phyloP scores from a whole-genome alignment of 1,140 invertebrate genomes.

The Meloidogyne hapla region DNA sequence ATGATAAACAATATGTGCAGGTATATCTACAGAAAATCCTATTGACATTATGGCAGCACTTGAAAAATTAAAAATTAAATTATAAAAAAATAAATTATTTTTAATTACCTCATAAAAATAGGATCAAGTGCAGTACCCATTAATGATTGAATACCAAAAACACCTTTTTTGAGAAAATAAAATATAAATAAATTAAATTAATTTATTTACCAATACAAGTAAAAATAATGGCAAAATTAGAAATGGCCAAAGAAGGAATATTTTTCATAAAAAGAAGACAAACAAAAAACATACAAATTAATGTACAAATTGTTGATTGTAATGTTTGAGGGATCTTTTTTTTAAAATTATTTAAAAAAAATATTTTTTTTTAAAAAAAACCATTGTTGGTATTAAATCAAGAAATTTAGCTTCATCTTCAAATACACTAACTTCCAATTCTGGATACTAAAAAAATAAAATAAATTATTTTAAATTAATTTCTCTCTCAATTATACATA shows the following conservation, averaged over 20 bases:
- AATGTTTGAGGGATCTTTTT: conserved; percentile 47
- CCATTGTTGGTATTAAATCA: conserved; percentile 59
- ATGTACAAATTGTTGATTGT: conserved; percentile 58
- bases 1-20: conserved; percentile 50
- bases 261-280: conserved; percentile 59
- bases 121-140: conserved; percentile 40
- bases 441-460: conserved; percentile 50
- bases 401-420: conserved; percentile 61
- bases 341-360: conserved; percentile 16
- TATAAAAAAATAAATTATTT: not conserved
- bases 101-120: conserved; percentile 31
- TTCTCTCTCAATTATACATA: too few species aligned
- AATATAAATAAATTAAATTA: conserved; percentile 15
- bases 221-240: conserved; percentile 58
- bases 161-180: too few species aligned
- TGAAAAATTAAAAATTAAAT: not conserved
- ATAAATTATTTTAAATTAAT: too few species aligned
- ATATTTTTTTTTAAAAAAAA: not conserved
- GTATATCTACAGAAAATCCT: conserved; percentile 51
- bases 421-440: conserved; percentile 56
- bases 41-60: conserved; percentile 48
- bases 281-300: conserved; percentile 59
- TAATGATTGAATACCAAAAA: conserved; percentile 54
- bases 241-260: conserved; percentile 53
- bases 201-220: conserved; percentile 52